A percentile compares a stretch with the other conserved stretches of the same genome.
Conservation (phyloP, 2,113 vertebrate genomes). For the Apteryx mantelli region DNA sequence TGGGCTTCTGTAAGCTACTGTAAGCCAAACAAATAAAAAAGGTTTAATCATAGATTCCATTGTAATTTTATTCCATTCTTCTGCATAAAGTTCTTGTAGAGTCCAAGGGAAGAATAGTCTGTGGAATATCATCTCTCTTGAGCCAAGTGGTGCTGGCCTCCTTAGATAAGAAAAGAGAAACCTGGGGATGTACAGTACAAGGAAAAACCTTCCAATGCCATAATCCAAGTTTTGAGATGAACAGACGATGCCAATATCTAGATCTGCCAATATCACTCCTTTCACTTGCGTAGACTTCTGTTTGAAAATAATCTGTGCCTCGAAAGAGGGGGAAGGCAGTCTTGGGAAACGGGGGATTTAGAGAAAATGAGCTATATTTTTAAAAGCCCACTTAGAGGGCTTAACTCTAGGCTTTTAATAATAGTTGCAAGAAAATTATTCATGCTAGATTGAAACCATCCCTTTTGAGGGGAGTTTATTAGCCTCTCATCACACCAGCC, state of each 20-base stretch:
- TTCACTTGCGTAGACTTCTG: not conserved
- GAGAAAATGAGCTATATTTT: not conserved
- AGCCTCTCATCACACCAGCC: not conserved
- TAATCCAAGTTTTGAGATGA: not conserved
- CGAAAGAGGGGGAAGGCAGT: not conserved
- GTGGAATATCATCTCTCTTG: not conserved
- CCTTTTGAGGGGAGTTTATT: not conserved
- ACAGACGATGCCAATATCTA: not conserved
- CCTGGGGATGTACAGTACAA: not conserved
- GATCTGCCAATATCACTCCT: not conserved
- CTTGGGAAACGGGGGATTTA: not conserved
- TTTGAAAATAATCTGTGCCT: not conserved
- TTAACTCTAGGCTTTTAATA: not conserved
- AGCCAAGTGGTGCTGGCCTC: rapidly evolving
- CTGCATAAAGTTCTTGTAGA: not conserved
- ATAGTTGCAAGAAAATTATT: not conserved
- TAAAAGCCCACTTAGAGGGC: not conserved
- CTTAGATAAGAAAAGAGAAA: not conserved
- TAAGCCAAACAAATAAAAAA: not conserved
- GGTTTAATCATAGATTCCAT: not conserved
- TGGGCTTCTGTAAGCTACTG: not conserved
- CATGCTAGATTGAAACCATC: not conserved
- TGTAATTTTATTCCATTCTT: not conserved
- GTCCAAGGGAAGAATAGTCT: not conserved
- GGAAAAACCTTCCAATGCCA: not conserved